phyloP scores from a whole-genome alignment of 1,140 invertebrate species.

The Schlechtendalia chinensis region DNA sequence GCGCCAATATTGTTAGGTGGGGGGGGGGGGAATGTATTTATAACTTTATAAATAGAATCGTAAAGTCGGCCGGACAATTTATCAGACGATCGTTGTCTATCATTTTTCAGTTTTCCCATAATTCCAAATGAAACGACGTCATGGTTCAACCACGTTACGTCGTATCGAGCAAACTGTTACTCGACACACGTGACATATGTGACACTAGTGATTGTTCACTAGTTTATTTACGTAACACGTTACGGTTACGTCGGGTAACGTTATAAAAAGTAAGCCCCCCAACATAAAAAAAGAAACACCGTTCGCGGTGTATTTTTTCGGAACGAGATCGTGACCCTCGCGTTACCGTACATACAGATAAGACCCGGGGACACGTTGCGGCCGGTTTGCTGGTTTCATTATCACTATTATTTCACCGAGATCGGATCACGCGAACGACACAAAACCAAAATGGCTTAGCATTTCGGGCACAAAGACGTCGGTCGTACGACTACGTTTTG shows the following conservation, averaged over 20 bases:
- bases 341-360: background rate
- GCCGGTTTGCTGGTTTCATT: background rate
- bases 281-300: background rate
- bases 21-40: too few relatives aligned
- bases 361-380: background rate
- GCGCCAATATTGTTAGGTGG: too few relatives aligned
- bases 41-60: too few relatives aligned
- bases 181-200: too few relatives aligned
- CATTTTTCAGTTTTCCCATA: too few relatives aligned
- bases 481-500: background rate
- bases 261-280: background rate
- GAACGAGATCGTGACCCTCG: background rate
- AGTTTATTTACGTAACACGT: background rate
- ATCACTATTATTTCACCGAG: constrained; percentile 14
- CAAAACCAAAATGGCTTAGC: background rate
- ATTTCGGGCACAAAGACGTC: background rate
- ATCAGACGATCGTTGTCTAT: too few relatives aligned
- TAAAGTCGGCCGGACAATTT: too few relatives aligned
- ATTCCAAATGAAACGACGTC: too few relatives aligned
- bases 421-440: background rate
- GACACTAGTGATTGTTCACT: too few relatives aligned
- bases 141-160: too few relatives aligned
- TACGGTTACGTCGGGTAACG: background rate
- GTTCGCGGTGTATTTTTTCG: constrained; percentile 6
- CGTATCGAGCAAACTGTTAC: too few relatives aligned